Evolutionary conservation across 92 coral and sea anemone species (phyloP).

Genomic region (Nematostella vectensis): DNA sequence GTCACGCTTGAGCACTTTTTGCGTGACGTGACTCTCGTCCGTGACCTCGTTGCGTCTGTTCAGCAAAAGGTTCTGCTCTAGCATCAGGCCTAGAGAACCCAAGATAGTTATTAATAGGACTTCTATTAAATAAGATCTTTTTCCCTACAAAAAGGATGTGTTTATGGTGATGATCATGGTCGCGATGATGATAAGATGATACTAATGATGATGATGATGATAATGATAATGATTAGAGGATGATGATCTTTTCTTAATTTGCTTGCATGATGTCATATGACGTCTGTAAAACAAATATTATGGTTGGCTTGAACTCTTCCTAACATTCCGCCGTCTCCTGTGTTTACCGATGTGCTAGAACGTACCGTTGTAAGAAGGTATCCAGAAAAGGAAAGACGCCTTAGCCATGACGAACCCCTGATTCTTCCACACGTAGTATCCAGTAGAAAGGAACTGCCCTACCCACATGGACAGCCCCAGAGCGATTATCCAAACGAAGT

Average conservation of each 20-base stretch:
- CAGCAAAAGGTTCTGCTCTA: constrained; percentile 78
- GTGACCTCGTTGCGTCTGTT: constrained; percentile 84
- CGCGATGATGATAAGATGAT: no score
- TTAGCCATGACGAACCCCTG: constrained; percentile 83
- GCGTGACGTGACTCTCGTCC: constrained; percentile 67
- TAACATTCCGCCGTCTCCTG: no score
- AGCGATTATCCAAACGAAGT: constrained; percentile 16
- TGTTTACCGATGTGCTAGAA: no score
- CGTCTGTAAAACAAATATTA: no score
- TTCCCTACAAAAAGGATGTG: not conserved
- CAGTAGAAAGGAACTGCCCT: constrained; percentile 74
- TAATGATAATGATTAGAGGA: no score
- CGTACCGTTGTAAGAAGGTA: constrained; percentile 84
- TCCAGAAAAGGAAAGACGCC: constrained; percentile 85
- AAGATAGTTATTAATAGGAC: not conserved
- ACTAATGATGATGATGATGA: no score
- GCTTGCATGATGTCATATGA: no score
- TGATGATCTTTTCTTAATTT: no score
- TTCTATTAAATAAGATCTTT: not conserved
- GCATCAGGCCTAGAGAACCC: constrained; percentile 46
- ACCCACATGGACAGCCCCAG: constrained; percentile 15
- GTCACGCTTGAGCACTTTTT: constrained; percentile 43
- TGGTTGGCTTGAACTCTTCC: no score
- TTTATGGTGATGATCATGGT: not conserved
- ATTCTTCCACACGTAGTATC: constrained; percentile 74